These are phyloP conservation scores for Pycnonotus jocosus DNA, from an alignment of 2,113 vertebrate species.

Conservation along the genomic window DNA sequence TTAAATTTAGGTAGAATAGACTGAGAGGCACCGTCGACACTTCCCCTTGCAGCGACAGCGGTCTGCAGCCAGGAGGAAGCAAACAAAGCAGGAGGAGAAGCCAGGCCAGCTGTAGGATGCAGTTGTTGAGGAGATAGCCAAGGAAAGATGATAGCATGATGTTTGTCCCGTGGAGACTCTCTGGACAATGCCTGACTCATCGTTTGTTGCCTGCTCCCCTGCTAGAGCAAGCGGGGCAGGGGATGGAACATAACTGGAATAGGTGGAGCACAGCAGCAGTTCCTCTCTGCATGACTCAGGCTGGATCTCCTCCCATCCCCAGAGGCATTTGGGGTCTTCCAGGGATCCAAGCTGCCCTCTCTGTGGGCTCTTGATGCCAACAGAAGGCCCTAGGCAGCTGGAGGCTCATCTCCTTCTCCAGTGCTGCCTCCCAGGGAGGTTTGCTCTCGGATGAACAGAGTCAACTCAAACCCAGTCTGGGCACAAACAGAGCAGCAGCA, in stretches of 20 bases:
- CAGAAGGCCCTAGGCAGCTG: background rate
- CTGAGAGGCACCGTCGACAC: background rate
- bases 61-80: background rate
- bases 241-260: background rate
- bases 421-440: background rate
- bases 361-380: background rate
- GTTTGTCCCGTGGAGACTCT: background rate
- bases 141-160: background rate
- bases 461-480: fast-evolving
- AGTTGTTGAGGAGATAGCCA: background rate
- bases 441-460: fast-evolving
- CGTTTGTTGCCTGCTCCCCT: background rate
- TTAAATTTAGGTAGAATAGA: slow-evolving; percentile 44
- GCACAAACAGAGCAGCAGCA: background rate
- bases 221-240: background rate
- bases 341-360: background rate
- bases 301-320: slow-evolving; percentile 24
- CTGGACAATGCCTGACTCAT: slow-evolving; percentile 40
- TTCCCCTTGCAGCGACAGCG: background rate
- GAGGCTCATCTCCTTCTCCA: background rate
- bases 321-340: background rate
- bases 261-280: slow-evolving; percentile 33
- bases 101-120: background rate
- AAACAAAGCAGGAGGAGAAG: background rate
- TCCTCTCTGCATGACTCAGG: slow-evolving; percentile 40